Base-by-base conservation (phyloP, 2,797 vertebrate species). In the Rallus crepitans region DNA sequence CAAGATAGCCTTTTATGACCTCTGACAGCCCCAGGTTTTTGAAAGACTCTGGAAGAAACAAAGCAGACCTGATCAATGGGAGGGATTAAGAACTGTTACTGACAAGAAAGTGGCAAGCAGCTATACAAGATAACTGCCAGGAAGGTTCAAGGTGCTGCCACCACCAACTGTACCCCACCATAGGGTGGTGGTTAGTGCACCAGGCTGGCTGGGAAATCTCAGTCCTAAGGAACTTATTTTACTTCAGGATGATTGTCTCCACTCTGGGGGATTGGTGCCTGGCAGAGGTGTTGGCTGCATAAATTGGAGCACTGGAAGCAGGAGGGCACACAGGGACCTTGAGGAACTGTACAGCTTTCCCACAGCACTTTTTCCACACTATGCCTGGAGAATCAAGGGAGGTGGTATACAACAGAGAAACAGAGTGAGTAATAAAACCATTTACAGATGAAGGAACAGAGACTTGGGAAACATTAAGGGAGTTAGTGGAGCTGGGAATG, bases 401-500 rank as follows among this genome's bases (percentile, higher is more conserved):
- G 39, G 15, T 50, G 33, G n/a, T 68, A 55, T 12, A 86, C 15
- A 69, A 27, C 35, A 82, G 63, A 64, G 61, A 93, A 85, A 88
- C 39, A 52, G 12, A 86, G 15, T 23, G 30, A 87, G 11, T 37
- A 52, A 50, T 79, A 79, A 17, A 31, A 15, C 17, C 30, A 21
- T 87, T 87, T 60, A 75, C 65, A 91, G 57, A 42, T 61, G 45
- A 69, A 65, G 40, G 42, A 95, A 72, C 27, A 81, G 59, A 72
- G 76, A 57, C 50, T 87, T 78, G 45, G 69, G 47, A 87, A 39
- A 84, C 52, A 78, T 65, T 76, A 83, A 73, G 52, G 28, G 72
- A 82, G 61, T 59, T 72, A 88, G 69, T 27, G n/a, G 39, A 92
- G 42, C 80, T 93, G 77, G 66, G 73, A 82, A 76, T 40, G 64